Percentiles rank a stretch among this genome's conserved stretches.
Conservation (phyloP, 2,888 invertebrate species). For the Dryobotodes eremita region DNA sequence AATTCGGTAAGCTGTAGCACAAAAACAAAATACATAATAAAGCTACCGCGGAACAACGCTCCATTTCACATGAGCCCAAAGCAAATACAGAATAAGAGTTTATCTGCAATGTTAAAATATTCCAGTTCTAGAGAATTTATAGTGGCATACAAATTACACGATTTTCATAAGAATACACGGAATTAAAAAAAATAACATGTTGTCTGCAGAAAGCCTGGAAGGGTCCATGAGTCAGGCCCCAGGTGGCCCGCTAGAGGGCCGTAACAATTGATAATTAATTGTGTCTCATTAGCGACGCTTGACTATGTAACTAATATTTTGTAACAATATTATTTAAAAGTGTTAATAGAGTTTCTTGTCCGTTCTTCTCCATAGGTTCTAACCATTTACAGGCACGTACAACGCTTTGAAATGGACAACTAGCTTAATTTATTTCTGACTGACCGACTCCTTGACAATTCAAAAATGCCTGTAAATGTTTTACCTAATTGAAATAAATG, state of each 20-base stretch:
- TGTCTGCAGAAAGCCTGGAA: neutral
- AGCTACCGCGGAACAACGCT: slow-evolving; percentile 5
- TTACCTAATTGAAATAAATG: neutral
- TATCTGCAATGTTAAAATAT: slow-evolving; percentile 9
- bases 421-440: neutral
- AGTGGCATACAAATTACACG: neutral
- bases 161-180: neutral
- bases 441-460: neutral
- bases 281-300: no score
- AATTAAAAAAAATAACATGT: neutral
- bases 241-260: no score
- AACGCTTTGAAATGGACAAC: neutral
- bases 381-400: no score
- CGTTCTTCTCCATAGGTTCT: neutral
- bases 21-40: slow-evolving; percentile 28
- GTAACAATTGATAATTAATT: no score
- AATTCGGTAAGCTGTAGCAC: neutral
- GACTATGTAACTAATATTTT: neutral
- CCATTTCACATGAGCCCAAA: slow-evolving; percentile 25
- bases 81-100: neutral
- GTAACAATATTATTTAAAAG: neutral
- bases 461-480: neutral
- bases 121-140: slow-evolving; percentile 4
- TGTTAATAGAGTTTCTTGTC: neutral
- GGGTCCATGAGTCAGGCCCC: no score